Base-by-base conservation (phyloP, 2,797 vertebrate genomes). In the Poecilia velifera region DNA sequence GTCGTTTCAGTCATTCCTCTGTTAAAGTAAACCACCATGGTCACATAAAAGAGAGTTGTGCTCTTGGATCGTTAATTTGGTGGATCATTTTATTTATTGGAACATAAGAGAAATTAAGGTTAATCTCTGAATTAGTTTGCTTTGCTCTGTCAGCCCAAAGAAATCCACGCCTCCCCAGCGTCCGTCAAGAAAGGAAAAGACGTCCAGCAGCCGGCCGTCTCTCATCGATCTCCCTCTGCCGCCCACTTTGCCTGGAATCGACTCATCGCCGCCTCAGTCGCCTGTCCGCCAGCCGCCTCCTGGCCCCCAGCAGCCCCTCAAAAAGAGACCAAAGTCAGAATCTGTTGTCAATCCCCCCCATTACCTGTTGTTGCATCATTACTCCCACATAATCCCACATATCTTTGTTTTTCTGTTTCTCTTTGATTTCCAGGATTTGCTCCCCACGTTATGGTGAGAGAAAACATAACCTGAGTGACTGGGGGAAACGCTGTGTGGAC, bases 321-420 rank as follows among this genome's bases (percentile, higher is more conserved):
- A 98, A 95, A 99, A 98, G 95, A 98, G 98, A 98, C 98, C 98
- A 98, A 99, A 99, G 98, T 99, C 90, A 95, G 97, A 90, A 68
- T 39, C 9, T 64, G 83, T 76, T 10, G n/a, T 47, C 13, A 34
- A 31, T 79, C 22, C 20, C 28, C 1, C 0, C 45, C 74, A 53
- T n/a, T 82, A 80, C 2, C 8, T 2, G 0, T 55, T 22, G 14
- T 46, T 3, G 0, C 47, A 39, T 74, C 68, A 0, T 45, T 34
- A 76, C 25, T 71, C 4, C n/a, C 6, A n/a, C 28, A 43, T 53
- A 1, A 53, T 25, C 34, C 0, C 0, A 57, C 64, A 82, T 34
- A 84, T 36, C 4, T 73, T 6, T 59, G 22, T 43, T 66, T 39
- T 14, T 70, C 4, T 74, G 80, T 51, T 78, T 76, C 2, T 10